Evolutionary conservation across 2,113 vertebrate species (phyloP).

Genomic region (Sciurus niger): DNA sequence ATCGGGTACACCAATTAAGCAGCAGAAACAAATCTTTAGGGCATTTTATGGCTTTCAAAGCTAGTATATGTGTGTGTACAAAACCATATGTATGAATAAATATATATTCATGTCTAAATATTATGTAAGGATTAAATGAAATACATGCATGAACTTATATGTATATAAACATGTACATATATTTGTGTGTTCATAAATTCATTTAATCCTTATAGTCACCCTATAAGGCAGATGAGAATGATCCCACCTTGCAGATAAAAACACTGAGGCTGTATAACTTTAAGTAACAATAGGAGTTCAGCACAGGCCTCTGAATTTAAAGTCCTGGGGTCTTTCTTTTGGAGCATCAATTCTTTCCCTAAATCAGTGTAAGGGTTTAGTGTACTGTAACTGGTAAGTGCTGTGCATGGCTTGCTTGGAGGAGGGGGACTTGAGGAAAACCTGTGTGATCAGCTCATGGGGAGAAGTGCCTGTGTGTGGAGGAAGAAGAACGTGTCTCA

Average conservation of each 20-base stretch:
- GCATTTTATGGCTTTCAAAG: conserved; percentile 27
- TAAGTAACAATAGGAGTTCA: conserved; percentile 19
- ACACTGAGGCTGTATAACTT: background rate
- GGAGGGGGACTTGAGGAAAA: background rate
- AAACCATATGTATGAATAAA: background rate
- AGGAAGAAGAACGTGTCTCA: background rate
- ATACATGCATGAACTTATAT: background rate
- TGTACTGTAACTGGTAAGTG: background rate
- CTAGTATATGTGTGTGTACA: background rate
- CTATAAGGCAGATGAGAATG: background rate
- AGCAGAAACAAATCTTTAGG: background rate
- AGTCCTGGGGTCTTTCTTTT: background rate
- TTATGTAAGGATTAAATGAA: background rate
- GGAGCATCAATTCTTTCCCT: background rate
- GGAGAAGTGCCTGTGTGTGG: background rate
- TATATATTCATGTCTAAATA: background rate
- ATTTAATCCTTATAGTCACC: background rate
- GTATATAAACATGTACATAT: background rate
- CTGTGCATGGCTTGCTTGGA: background rate
- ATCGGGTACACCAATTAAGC: background rate
- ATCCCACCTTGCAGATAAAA: background rate
- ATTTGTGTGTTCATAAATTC: background rate
- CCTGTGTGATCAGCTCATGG: background rate
- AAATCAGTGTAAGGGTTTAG: background rate
- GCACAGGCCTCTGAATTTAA: background rate